Evolutionary conservation across 2,888 invertebrate species (phyloP).

Genomic region (Acronicta alni): DNA sequence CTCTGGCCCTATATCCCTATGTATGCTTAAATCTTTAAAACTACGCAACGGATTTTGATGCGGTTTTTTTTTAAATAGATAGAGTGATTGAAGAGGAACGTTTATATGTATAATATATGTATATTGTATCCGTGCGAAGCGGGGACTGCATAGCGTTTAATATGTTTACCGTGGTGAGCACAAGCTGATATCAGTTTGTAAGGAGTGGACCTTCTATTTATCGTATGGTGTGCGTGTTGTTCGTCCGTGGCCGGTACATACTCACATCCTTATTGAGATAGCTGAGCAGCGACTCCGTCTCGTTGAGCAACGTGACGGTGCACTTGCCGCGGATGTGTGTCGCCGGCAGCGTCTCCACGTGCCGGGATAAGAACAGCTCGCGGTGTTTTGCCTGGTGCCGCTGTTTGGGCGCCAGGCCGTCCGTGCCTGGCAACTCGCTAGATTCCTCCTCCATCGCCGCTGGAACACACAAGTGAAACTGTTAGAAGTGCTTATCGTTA

Average conservation of each 20-base stretch:
- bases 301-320: slow-evolving; percentile 99
- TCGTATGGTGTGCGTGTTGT: slow-evolving; percentile 14
- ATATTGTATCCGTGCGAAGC: too few relatives aligned
- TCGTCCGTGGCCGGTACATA: slow-evolving; percentile 81
- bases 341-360: slow-evolving; percentile 99
- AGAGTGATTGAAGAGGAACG: too few relatives aligned
- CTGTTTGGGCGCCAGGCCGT: slow-evolving; percentile 94
- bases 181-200: neutral
- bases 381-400: slow-evolving; percentile 99
- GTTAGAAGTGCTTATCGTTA: slow-evolving; percentile 15
- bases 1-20: too few relatives aligned
- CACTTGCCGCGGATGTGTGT: slow-evolving; percentile 99
- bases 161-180: neutral
- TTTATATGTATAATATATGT: too few relatives aligned
- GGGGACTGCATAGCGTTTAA: too few relatives aligned
- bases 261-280: slow-evolving; percentile 98
- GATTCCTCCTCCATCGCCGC: slow-evolving; percentile 92
- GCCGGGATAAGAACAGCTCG: slow-evolving; percentile 98
- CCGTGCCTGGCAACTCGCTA: slow-evolving; percentile 89
- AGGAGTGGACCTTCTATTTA: slow-evolving; percentile 22
- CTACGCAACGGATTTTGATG: too few relatives aligned
- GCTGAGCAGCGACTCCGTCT: slow-evolving; percentile 98
- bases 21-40: too few relatives aligned
- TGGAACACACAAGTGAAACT: slow-evolving; percentile 68
- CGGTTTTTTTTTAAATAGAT: too few relatives aligned